Evolutionary conservation across 2,113 vertebrate species (phyloP), one percentile per base, ranked within the genome.

Genomic region (Egretta garzetta): DNA sequence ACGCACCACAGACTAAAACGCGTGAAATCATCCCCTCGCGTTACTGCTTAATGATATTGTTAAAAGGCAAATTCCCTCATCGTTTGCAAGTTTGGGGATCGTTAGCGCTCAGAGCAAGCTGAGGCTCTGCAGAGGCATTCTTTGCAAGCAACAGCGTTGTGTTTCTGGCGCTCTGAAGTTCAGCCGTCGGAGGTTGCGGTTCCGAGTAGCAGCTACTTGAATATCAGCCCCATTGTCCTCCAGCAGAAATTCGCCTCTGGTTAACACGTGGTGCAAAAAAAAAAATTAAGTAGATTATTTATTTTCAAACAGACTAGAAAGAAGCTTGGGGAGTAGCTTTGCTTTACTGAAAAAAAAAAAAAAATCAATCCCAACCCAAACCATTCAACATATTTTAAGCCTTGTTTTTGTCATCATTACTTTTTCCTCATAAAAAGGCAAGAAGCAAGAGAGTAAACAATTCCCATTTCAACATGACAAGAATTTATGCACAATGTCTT

Each of bases 181-280:
- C 90, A 72, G 89, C 70, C 10, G 5, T 68, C 22, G 2, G 75
- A 93, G 83, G 64, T 3, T 95, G 87, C 2, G 93, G 95, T 93
- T 94, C 84, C 32, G 75, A 94, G 82, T 5, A 92, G 72, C 81
- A 94, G 88, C 93, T 92, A 84, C 90, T 91, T 95, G 67, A 88
- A 12, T 41, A 88, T 92, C 82, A 90, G 32, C 72, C 79, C 76
- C 95, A 95, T 86, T 96, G 96, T 90, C 87, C 90, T 88, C 68
- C 74, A 59, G 27, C 80, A 96, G 71, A 86, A 90, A 67, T 41
- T 90, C 0, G 74, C 94, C 95, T 93, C 82, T 62, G 85, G 95
- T 88, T 88, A 60, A 93, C 70, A 82, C 71, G 26, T 66, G 90
- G 90, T 76, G 59, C 12, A 50, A 60, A 83, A 63, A 15, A 47